These are phyloP conservation scores for Entomobrya multifasciata DNA, from an alignment of 2,888 invertebrate genomes.

Conservation along the genomic window DNA sequence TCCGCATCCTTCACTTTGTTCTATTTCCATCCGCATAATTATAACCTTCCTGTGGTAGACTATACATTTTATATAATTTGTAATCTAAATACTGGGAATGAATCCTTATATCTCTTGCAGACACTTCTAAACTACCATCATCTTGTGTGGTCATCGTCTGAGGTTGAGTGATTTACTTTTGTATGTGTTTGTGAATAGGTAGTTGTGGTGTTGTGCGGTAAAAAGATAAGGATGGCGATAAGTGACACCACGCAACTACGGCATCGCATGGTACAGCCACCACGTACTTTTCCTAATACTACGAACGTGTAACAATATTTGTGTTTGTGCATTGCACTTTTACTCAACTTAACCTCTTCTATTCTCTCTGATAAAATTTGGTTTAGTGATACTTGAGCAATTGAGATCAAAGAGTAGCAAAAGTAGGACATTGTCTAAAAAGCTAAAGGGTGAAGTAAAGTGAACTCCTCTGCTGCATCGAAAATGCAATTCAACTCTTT, in stretches of 20 bases:
- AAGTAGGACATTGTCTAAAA: constrained; percentile 30
- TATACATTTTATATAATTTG: constrained; percentile 26
- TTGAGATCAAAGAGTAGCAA: constrained; percentile 6
- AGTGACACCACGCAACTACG: constrained; percentile 26
- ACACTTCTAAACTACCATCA: constrained; percentile 24
- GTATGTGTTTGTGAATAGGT: no score
- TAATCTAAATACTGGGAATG: constrained; percentile 6
- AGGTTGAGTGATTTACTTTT: constrained; percentile 57
- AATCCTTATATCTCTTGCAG: background rate
- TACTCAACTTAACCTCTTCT: background rate
- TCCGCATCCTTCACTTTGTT: background rate
- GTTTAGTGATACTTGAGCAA: constrained; percentile 33
- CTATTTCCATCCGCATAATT: background rate
- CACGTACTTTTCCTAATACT: no score
- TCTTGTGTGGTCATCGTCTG: constrained; percentile 22
- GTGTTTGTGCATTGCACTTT: background rate
- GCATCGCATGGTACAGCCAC: background rate
- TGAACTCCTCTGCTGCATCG: no score
- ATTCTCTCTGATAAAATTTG: constrained; percentile 1
- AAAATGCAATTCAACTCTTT: no score
- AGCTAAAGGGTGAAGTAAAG: background rate
- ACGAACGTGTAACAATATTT: no score
- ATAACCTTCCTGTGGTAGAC: background rate
- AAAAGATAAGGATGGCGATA: constrained; percentile 27
- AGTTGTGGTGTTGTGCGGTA: constrained; percentile 14